Conservation (phyloP, 2,797 vertebrate species). For the Xenops minutus region DNA sequence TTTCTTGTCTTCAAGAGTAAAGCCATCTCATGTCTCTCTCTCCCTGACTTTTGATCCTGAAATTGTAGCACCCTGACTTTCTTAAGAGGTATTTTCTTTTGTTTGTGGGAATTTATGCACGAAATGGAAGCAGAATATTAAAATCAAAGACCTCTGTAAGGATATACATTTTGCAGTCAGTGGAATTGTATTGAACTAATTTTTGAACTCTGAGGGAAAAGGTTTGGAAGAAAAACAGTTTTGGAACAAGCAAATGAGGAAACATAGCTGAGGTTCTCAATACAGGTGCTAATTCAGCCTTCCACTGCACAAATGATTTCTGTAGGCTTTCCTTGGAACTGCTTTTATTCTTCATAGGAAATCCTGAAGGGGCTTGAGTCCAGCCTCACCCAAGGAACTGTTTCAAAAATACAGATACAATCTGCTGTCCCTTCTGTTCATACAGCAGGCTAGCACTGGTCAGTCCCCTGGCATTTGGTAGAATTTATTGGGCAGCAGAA, state of each 20-base stretch:
- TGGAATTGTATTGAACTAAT: background rate
- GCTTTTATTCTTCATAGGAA: background rate
- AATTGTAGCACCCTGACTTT: background rate
- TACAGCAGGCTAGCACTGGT: background rate
- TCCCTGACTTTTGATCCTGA: background rate
- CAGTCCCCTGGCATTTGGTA: background rate
- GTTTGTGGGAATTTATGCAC: background rate
- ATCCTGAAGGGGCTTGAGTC: too few relatives aligned
- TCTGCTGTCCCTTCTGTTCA: background rate
- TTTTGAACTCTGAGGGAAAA: background rate
- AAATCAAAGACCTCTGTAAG: background rate
- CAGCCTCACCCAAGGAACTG: background rate
- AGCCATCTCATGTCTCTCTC: background rate
- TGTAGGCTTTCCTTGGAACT: background rate
- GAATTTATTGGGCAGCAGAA: background rate
- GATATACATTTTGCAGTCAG: background rate
- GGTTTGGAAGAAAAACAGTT: background rate
- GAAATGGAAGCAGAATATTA: background rate
- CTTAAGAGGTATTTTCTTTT: background rate
- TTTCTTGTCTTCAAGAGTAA: background rate
- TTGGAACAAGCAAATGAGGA: background rate
- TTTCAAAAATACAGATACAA: background rate
- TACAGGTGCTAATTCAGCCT: background rate
- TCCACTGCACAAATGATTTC: background rate
- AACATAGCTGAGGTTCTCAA: background rate